phyloP scores from a whole-genome alignment of 2,888 invertebrate species.

The Melieria crassipennis region DNA sequence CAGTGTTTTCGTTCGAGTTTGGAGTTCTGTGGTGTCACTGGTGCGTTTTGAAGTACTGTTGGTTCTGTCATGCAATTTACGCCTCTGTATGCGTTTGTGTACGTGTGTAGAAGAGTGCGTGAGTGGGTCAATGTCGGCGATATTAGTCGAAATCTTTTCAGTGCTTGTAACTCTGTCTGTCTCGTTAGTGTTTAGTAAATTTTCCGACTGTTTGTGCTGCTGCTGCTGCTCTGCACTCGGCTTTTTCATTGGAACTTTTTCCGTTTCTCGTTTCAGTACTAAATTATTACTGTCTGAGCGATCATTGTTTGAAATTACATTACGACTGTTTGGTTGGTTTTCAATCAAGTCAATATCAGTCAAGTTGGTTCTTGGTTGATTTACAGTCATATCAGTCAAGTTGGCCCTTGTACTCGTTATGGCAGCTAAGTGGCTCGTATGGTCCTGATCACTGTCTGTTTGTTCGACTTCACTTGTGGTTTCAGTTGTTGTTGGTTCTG shows the following conservation, averaged over 20 bases:
- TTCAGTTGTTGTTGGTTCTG: background rate
- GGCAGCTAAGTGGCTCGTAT: too few relatives aligned
- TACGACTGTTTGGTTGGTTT: background rate
- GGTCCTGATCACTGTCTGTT: background rate
- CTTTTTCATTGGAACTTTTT: too few relatives aligned
- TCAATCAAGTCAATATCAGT: background rate
- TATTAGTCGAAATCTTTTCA: background rate
- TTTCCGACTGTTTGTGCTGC: too few relatives aligned
- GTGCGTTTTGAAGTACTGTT: conserved; percentile 2
- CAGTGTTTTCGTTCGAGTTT: background rate
- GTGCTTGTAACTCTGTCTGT: background rate
- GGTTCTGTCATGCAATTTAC: background rate
- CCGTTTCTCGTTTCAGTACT: too few relatives aligned
- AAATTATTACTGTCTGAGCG: too few relatives aligned
- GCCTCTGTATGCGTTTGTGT: conserved; percentile 38
- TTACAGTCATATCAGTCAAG: too few relatives aligned
- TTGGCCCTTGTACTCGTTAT: too few relatives aligned
- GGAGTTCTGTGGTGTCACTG: conserved; percentile 2
- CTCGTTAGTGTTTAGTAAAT: background rate
- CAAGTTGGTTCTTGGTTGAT: too few relatives aligned
- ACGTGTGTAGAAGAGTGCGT: conserved; percentile 18
- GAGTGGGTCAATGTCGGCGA: conserved; percentile 32
- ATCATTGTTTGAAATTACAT: too few relatives aligned
- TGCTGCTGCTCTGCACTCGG: too few relatives aligned
- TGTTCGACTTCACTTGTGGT: background rate